phyloP scores from a whole-genome alignment of 37 sponge, comb jelly and placozoan genomes.

The Spongilla lacustris region DNA sequence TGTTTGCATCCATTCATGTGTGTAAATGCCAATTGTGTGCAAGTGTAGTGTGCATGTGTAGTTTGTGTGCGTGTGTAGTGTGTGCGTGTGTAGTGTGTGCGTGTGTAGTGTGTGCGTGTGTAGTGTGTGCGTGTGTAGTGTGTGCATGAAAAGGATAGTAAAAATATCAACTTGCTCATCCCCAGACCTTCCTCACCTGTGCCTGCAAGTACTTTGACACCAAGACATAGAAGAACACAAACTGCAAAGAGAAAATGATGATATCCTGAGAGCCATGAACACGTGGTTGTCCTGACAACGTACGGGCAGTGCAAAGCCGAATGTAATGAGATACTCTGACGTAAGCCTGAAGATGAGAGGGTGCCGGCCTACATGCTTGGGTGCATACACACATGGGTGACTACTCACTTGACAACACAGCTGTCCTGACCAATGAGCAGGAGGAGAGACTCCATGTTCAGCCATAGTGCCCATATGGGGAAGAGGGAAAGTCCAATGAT shows the following conservation, averaged over 20 bases:
- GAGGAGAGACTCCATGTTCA: slow-evolving; percentile 68
- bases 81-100: background rate
- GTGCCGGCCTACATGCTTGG: slow-evolving; percentile 3
- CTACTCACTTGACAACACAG: background rate
- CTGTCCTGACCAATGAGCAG: slow-evolving; percentile 49
- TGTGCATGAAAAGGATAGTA: background rate
- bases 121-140: background rate
- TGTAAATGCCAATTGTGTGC: too few relatives aligned
- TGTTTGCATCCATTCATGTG: too few relatives aligned
- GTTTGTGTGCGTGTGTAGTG: background rate
- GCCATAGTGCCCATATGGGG: slow-evolving; percentile 38
- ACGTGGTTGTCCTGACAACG: background rate
- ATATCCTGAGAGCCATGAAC: background rate
- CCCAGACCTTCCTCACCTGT: slow-evolving; percentile 17
- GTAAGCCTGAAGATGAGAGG: background rate
- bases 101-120: background rate
- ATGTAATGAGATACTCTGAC: slow-evolving; percentile 18
- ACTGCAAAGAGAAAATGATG: background rate
- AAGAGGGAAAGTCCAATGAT: slow-evolving; percentile 6
- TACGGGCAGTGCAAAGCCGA: background rate
- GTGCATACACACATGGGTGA: background rate
- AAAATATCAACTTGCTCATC: too few relatives aligned
- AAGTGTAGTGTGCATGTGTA: background rate
- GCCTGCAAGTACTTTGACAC: slow-evolving; percentile 67
- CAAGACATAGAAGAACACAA: slow-evolving; percentile 22